Evolutionary conservation across 1,140 invertebrate species (phyloP), one percentile per base, ranked within the genome.

Genomic region (Tetramorium alpestre): DNA sequence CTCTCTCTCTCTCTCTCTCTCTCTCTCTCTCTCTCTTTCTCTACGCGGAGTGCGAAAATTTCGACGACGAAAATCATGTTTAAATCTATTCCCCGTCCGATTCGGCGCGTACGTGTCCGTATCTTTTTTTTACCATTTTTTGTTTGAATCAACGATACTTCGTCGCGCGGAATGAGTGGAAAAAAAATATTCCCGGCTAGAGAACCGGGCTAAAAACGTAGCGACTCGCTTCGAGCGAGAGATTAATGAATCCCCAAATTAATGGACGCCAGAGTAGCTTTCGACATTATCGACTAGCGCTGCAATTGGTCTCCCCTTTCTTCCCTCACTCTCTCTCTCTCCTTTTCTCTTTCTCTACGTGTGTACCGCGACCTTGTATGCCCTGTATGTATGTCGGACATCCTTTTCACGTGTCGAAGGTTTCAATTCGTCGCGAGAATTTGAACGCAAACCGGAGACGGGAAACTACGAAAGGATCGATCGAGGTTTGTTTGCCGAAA

Each of bases 401-500:
- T 60, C 28, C 8, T 75, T 60, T 49, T 84, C 58, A 22, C 38
- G 67, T 28, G 80, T 65, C 25, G 49, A 60, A 70, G 38, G 33
- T 62, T 51, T 77, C 44, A 73, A 85, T 85, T 56, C 22, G 2
- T 49, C 41, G 38, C 54, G 67, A 69, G 75, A 33, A 33, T 33
- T 87, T 87, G 56, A 75, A 67, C 60, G 54, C 51, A 28, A 49
- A 33, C 58, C 73, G 85, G 78, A 90, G 51, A 90, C 58, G 65
- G 54, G 72, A 44, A 41, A 18, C 51, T 62, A 76, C 65, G 56
- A 64, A 73, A 33, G 60, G 58, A 87, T 87, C 73, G 67, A 73
- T 78, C 65, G 85, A 58, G 72, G 54, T 77, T 89, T 87, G 88
- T 90, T 89, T 88, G 75, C 70, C 70, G 65, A 90, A 90, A 70